A percentile compares a stretch with the other conserved stretches of the same genome.
Conservation (phyloP, 2,888 invertebrate species). For the Tricholauxania praeusta region DNA sequence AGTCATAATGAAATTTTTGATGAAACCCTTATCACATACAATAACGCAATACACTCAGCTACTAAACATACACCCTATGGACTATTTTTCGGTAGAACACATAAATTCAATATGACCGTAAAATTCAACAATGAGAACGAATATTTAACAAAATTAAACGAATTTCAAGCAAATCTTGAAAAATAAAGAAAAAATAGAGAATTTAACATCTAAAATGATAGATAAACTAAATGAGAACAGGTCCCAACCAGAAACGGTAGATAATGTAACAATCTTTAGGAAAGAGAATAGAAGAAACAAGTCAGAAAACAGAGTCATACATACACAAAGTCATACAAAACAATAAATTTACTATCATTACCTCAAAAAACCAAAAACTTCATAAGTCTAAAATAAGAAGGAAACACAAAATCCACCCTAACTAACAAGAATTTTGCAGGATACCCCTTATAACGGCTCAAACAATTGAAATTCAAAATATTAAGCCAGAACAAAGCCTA, state of each 20-base stretch:
- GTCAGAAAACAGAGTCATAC: too few relatives aligned
- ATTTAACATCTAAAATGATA: conserved; percentile 12
- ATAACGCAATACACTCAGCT: conserved; percentile 25
- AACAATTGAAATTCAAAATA: conserved; percentile 9
- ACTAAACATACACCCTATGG: conserved; percentile 28
- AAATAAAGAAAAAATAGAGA: conserved; percentile 28
- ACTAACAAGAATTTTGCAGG: neutral
- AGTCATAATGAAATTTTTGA: conserved; percentile 41
- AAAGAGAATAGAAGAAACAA: conserved; percentile 40
- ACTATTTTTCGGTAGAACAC: conserved; percentile 44
- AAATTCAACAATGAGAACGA: neutral
- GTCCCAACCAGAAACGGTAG: conserved; percentile 14
- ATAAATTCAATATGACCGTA: conserved; percentile 30
- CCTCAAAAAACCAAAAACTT: conserved; percentile 41
- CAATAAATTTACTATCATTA: conserved; percentile 35
- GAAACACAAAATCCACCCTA: neutral
- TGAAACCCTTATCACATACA: conserved; percentile 35
- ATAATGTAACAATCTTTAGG: conserved; percentile 33
- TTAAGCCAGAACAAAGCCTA: neutral
- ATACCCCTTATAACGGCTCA: conserved; percentile 1
- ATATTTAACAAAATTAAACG: neutral
- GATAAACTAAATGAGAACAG: conserved; percentile 39
- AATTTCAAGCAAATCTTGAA: conserved; percentile 28
- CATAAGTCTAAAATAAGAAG: conserved; percentile 40
- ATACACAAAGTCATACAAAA: conserved; percentile 37